Evolutionary conservation across 2,888 invertebrate species (phyloP).

Genomic region (Antheraea yamamai): DNA sequence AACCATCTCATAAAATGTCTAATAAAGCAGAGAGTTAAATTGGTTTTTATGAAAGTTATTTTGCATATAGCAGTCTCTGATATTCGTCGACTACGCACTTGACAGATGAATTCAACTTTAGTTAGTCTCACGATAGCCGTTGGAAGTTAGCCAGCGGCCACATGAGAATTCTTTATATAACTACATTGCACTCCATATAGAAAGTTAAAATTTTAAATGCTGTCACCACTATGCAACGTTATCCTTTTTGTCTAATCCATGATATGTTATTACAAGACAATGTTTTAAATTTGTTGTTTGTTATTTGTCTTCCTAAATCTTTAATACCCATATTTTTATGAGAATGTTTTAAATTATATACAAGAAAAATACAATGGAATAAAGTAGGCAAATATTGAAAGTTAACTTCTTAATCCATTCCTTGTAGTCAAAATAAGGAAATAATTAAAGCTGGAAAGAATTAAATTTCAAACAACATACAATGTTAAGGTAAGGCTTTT

Average conservation of each 20-base stretch:
- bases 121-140: slow-evolving; percentile 24
- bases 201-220: background rate
- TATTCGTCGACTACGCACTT: slow-evolving; percentile 1
- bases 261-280: background rate
- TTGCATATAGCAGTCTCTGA: background rate
- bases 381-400: background rate
- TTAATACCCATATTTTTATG: too few species aligned
- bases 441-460: background rate
- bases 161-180: slow-evolving; percentile 52
- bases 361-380: background rate
- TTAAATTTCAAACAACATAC: background rate
- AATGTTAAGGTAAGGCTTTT: background rate
- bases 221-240: background rate
- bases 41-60: background rate
- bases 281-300: background rate
- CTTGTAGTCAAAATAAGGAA: background rate
- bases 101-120: background rate
- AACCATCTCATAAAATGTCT: background rate
- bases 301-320: too few species aligned
- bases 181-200: slow-evolving; percentile 39
- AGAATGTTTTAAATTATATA: too few species aligned
- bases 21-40: background rate
- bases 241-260: background rate
- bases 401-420: background rate
- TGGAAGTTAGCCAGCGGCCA: slow-evolving; percentile 53